Conservation (phyloP, 2,113 vertebrate genomes). For the Tragelaphus buxtoni region DNA sequence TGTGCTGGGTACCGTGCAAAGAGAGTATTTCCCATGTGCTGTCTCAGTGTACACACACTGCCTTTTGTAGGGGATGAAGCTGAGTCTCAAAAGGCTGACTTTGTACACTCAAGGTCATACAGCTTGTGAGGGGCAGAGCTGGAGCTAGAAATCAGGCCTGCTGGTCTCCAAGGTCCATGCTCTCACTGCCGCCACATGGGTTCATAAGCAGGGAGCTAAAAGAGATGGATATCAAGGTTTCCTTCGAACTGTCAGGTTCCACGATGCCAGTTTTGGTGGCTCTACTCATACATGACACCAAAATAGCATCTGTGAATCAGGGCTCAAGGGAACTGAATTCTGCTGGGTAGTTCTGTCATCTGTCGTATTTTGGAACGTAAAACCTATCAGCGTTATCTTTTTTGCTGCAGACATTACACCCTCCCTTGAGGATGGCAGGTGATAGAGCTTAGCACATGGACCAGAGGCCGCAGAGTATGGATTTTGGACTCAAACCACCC, state of each 20-base stretch:
- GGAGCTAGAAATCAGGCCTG: not conserved
- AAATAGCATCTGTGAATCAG: conserved; percentile 46
- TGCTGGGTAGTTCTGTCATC: conserved; percentile 1
- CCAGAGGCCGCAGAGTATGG: not conserved
- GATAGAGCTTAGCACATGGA: rapidly evolving
- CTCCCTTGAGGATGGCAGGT: not conserved
- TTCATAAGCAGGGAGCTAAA: not conserved
- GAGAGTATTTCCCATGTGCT: not conserved
- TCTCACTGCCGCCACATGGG: not conserved
- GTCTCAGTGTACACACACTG: not conserved
- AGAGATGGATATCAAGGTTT: not conserved
- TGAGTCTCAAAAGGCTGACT: not conserved
- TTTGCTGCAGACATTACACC: not conserved
- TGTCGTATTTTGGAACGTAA: not conserved
- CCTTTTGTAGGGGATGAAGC: not conserved
- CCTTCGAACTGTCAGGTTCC: not conserved
- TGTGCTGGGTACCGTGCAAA: not conserved
- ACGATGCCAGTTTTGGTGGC: not conserved
- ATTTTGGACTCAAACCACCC: not conserved
- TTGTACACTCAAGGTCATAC: not conserved
- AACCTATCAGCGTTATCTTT: not conserved
- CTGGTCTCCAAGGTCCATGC: not conserved
- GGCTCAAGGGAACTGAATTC: conserved; percentile 13
- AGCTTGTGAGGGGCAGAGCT: not conserved
- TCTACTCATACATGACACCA: conserved; percentile 31